Evolutionary conservation across 2,113 vertebrate species (phyloP).

Genomic region (Oxyura jamaicensis): DNA sequence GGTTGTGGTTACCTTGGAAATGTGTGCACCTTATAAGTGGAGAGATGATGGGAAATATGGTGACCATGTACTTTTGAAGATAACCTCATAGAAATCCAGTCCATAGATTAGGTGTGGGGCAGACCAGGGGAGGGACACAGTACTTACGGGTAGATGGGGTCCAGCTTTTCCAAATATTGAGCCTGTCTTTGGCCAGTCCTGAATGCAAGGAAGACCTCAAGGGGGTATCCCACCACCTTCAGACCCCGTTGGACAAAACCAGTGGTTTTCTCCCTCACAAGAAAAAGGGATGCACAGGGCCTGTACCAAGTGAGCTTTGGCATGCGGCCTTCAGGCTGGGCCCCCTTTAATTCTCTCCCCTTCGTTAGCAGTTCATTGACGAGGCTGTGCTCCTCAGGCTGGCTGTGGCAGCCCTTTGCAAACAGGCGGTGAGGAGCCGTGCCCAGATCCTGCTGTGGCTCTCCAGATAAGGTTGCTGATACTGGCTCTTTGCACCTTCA

Average conservation of each 20-base stretch:
- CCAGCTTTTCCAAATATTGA: no score
- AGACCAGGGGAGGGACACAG: background rate
- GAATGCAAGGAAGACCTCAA: background rate
- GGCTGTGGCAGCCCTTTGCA: background rate
- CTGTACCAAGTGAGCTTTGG: background rate
- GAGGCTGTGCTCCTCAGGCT: accelerated
- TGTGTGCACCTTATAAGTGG: background rate
- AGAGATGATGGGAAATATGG: background rate
- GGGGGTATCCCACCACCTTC: background rate
- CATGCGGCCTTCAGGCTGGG: background rate
- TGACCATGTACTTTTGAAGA: background rate
- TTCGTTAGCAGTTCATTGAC: background rate
- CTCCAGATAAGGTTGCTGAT: background rate
- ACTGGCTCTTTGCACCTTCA: background rate
- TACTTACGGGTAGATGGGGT: background rate
- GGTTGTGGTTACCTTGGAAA: background rate
- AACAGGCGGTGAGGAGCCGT: background rate
- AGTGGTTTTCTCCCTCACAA: background rate
- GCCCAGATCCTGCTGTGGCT: accelerated
- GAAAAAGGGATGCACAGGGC: background rate
- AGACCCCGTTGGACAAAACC: background rate
- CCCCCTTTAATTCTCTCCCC: background rate
- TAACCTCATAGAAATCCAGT: background rate
- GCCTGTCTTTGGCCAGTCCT: no score
- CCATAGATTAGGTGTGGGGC: background rate